Percentiles rank a stretch among this genome's conserved stretches.
These are phyloP conservation scores for Macrotis lagotis DNA, from an alignment of 2,113 vertebrate genomes.

Conservation along the genomic window DNA sequence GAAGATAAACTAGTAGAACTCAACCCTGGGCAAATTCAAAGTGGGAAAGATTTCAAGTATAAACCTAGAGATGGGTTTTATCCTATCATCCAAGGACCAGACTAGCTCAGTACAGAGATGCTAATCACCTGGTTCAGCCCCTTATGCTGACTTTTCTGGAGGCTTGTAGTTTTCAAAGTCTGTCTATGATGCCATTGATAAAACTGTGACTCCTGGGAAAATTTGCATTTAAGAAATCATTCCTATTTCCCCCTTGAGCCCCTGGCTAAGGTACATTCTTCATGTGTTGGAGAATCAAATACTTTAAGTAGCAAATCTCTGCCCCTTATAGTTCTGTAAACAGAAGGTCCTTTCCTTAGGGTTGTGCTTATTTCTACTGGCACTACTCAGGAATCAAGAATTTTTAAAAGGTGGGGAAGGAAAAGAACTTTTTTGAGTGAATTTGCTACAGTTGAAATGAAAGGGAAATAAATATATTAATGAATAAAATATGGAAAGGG, in stretches of 20 bases:
- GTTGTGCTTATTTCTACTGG: background rate
- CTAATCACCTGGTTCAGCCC: background rate
- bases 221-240: background rate
- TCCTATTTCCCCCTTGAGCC: background rate
- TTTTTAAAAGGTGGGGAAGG: background rate
- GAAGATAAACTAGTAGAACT: background rate
- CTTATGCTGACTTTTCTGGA: background rate
- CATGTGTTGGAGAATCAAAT: background rate
- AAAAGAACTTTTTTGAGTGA: background rate
- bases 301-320: background rate
- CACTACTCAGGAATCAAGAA: background rate
- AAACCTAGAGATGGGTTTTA: background rate
- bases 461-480: slow-evolving; percentile 7
- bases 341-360: background rate
- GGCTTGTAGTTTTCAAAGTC: background rate
- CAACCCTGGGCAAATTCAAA: background rate
- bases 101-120: background rate
- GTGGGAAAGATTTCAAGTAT: background rate
- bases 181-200: background rate
- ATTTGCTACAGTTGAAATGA: slow-evolving; percentile 2
- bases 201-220: too few species aligned
- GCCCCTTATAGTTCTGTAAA: background rate
- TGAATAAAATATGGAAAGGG: background rate
- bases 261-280: background rate
- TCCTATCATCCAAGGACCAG: background rate